Evolutionary conservation across 37 sponge, comb jelly and placozoan species (phyloP).

Genomic region (Dysidea cf. avara): DNA sequence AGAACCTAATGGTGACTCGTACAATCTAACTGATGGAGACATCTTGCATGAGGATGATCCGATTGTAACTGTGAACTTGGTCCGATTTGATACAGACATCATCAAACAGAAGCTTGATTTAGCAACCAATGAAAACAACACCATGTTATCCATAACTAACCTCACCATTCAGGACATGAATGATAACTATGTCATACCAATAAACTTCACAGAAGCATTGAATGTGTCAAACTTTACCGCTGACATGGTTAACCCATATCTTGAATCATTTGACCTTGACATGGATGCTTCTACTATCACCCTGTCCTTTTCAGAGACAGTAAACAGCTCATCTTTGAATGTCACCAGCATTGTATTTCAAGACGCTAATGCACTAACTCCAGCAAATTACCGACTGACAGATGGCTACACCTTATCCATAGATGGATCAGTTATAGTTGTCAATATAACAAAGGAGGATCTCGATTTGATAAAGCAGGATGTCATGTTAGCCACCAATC

Average conservation of each 20-base stretch:
- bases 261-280: slow-evolving; percentile 72
- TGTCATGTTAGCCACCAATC: slow-evolving; percentile 32
- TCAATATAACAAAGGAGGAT: slow-evolving; percentile 71
- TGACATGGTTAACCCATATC: slow-evolving; percentile 59
- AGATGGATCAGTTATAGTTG: slow-evolving; percentile 63
- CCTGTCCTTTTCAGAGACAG: slow-evolving; percentile 91
- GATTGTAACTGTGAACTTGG: slow-evolving; percentile 63
- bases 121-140: slow-evolving; percentile 57
- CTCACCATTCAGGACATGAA: slow-evolving; percentile 79
- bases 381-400: slow-evolving; percentile 52
- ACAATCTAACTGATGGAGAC: slow-evolving; percentile 51
- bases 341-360: slow-evolving; percentile 49
- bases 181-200: slow-evolving; percentile 41
- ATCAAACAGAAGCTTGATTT: slow-evolving; percentile 64
- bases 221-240: slow-evolving; percentile 35
- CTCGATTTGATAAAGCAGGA: slow-evolving; percentile 73
- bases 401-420: slow-evolving; percentile 57
- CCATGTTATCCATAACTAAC: slow-evolving; percentile 60
- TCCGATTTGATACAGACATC: slow-evolving; percentile 64
- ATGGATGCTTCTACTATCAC: slow-evolving; percentile 68
- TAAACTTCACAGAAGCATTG: slow-evolving; percentile 23
- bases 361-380: slow-evolving; percentile 15
- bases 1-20: slow-evolving; percentile 18
- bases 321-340: slow-evolving; percentile 57
- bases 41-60: slow-evolving; percentile 76